Percentiles rank a stretch among this genome's conserved stretches.
Evolutionary conservation across 2,113 vertebrate genomes (phyloP).

Genomic region (Lasiurus cinereus): DNA sequence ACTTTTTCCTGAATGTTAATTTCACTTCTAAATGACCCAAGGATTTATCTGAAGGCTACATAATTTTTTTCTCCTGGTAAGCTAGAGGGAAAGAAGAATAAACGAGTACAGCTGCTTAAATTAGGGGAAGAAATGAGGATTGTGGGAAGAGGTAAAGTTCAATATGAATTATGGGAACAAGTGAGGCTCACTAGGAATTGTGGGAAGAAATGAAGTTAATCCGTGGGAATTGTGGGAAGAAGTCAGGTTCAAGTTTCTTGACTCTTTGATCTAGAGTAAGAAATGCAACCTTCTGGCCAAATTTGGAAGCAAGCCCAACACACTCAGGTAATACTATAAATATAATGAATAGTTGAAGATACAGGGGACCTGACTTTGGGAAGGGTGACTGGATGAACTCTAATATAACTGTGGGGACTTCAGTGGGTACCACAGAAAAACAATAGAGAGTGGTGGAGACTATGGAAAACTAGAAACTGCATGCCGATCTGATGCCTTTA

Average conservation of each 20-base stretch:
- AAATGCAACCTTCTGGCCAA: constrained; percentile 34
- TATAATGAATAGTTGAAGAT: not conserved
- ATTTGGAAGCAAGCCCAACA: constrained; percentile 39
- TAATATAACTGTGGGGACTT: not conserved
- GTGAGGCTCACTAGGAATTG: not conserved
- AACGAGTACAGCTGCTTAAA: not conserved
- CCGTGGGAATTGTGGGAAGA: not conserved
- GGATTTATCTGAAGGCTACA: not conserved
- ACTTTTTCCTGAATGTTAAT: not conserved
- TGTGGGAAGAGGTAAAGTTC: not conserved
- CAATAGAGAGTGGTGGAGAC: not conserved
- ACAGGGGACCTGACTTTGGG: not conserved
- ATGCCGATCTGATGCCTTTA: not conserved
- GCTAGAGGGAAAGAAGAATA: not conserved
- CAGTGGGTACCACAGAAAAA: not conserved
- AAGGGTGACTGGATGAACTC: not conserved
- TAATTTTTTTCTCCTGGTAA: not conserved
- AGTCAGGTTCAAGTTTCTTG: constrained; percentile 26
- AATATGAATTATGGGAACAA: not conserved
- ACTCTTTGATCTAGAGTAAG: constrained; percentile 32
- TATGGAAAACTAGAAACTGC: not conserved
- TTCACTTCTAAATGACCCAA: not conserved
- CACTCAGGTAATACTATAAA: not conserved
- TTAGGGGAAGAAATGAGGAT: not conserved
- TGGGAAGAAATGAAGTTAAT: not conserved